phyloP scores from a whole-genome alignment of 2,888 invertebrate species.

The Zaprionus bogoriensis region DNA sequence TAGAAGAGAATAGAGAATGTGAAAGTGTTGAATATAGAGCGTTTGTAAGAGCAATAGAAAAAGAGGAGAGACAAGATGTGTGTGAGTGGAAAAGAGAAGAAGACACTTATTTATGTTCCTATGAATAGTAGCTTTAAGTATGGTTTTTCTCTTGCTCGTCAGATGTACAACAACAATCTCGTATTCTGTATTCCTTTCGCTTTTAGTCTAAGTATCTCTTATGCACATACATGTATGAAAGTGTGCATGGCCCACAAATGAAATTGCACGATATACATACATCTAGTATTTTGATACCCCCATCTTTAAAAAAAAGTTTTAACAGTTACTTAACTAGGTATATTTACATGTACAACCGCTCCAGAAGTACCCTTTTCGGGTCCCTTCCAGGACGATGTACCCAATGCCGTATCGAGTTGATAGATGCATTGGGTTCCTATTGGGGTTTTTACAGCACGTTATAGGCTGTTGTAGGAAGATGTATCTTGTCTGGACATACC shows the following conservation, averaged over 20 bases:
- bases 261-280: background rate
- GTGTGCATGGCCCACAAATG: background rate
- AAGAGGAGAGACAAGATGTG: background rate
- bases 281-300: background rate
- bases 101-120: background rate
- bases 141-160: slow-evolving; percentile 17
- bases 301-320: slow-evolving; percentile 7
- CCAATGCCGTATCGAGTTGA: background rate
- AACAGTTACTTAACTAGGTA: slow-evolving; percentile 9
- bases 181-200: background rate
- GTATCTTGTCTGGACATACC: background rate
- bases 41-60: background rate
- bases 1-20: background rate
- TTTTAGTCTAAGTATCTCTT: background rate
- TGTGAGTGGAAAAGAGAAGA: background rate
- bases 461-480: background rate
- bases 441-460: slow-evolving; percentile 1
- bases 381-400: background rate
- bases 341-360: background rate
- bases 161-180: slow-evolving; percentile 41
- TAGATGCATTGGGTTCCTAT: background rate
- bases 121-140: slow-evolving; percentile 2
- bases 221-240: too few relatives aligned
- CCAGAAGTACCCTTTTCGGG: background rate
- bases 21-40: background rate